Evolutionary conservation across 2,888 invertebrate genomes (phyloP).

Genomic region (Agrochola lota): DNA sequence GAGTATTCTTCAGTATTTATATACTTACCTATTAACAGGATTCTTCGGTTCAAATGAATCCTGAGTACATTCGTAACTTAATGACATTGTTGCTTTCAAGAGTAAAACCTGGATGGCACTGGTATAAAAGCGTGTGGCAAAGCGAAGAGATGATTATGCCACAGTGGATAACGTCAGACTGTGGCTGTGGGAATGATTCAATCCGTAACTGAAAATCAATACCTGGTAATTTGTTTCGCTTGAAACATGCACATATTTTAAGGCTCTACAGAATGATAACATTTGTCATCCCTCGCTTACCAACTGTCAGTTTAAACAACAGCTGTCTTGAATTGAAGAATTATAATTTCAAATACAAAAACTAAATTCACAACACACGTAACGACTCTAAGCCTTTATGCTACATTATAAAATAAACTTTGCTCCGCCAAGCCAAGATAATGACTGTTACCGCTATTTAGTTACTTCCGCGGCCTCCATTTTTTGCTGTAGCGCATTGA

Average conservation of each 20-base stretch:
- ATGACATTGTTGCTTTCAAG: background rate
- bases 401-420: conserved; percentile 45
- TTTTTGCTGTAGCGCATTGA: conserved; percentile 80
- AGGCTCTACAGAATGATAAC: background rate
- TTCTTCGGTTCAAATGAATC: background rate
- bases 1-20: background rate
- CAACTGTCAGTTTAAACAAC: background rate
- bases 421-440: conserved; percentile 43
- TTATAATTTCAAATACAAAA: conserved; percentile 2
- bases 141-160: background rate
- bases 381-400: conserved; percentile 33
- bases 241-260: background rate
- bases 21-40: background rate
- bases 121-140: too few species aligned
- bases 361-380: background rate
- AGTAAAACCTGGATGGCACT: too few species aligned
- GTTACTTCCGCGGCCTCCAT: conserved; percentile 67
- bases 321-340: background rate
- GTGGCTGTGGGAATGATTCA: background rate
- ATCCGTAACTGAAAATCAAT: background rate
- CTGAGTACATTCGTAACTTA: background rate
- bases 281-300: background rate
- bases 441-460: conserved; percentile 63
- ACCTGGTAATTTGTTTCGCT: background rate
- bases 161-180: background rate